phyloP scores from a whole-genome alignment of 1,140 invertebrate genomes.

The Cydia fagiglandana region DNA sequence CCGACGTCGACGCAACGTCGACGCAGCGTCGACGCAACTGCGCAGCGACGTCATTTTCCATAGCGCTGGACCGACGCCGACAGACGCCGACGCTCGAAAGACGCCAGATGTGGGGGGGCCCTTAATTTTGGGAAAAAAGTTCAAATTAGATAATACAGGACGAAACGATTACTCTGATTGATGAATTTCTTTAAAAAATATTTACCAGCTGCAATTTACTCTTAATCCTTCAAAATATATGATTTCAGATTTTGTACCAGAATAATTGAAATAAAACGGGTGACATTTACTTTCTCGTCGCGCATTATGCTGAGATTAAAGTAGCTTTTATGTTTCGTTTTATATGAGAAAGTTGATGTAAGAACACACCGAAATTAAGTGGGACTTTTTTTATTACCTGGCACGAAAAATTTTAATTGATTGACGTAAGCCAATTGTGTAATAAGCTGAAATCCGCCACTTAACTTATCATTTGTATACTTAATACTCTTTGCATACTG shows the following conservation, averaged over 20 bases:
- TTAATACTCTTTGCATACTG: too few relatives aligned
- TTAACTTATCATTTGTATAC: too few relatives aligned
- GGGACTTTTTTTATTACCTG: conserved; percentile 21
- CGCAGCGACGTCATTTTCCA: too few relatives aligned
- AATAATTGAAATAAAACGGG: conserved; percentile 68
- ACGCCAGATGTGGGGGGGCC: too few relatives aligned
- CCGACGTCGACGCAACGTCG: too few relatives aligned
- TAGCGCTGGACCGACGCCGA: too few relatives aligned
- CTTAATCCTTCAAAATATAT: conserved; percentile 43
- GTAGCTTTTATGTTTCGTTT: conserved; percentile 36
- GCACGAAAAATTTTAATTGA: neutral
- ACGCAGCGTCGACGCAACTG: too few relatives aligned
- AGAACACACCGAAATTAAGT: conserved; percentile 22
- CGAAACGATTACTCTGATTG: neutral
- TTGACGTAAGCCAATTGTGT: neutral
- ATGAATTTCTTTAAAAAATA: neutral
- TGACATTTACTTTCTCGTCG: conserved; percentile 62
- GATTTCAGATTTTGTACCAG: conserved; percentile 46
- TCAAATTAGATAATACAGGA: neutral
- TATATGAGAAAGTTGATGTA: conserved; percentile 35
- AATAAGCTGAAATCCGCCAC: neutral
- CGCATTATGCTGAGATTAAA: conserved; percentile 51
- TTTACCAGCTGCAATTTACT: neutral
- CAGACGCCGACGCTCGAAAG: too few relatives aligned
- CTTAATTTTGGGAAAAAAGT: too few relatives aligned